Conservation (phyloP, 2,113 vertebrate species). For the Amblyopsis rosae region DNA sequence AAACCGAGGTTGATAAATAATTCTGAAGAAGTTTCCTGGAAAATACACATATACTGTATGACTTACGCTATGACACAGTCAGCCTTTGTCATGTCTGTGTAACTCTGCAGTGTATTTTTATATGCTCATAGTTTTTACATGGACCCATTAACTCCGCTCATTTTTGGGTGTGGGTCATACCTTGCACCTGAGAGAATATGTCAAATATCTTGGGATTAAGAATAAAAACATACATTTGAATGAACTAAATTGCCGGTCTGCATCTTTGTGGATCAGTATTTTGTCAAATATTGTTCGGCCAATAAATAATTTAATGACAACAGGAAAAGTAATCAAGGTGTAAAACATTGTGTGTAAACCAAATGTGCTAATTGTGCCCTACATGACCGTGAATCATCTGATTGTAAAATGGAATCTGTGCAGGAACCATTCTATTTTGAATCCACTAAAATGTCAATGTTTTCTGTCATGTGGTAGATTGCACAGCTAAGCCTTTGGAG, state of each 20-base stretch:
- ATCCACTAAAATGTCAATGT: background rate
- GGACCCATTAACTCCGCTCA: background rate
- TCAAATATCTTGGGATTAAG: no score
- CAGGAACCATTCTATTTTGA: background rate
- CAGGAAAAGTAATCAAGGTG: background rate
- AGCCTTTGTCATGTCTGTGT: background rate
- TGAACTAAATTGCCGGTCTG: no score
- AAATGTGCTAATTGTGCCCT: conserved; percentile 30
- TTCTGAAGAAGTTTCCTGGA: no score
- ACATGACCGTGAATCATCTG: background rate
- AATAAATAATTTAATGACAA: background rate
- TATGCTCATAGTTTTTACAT: background rate
- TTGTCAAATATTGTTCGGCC: no score
- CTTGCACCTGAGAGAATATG: no score
- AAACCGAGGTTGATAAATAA: no score
- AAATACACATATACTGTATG: no score
- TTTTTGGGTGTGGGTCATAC: no score
- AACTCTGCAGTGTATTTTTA: background rate
- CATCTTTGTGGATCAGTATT: no score
- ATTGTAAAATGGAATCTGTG: background rate
- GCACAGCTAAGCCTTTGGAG: background rate
- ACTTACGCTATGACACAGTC: no score
- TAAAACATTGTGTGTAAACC: no score
- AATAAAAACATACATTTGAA: no score
- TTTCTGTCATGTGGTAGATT: background rate